Base-by-base conservation (phyloP, 2,888 invertebrate species). In the Ormyrus nitidulus region DNA sequence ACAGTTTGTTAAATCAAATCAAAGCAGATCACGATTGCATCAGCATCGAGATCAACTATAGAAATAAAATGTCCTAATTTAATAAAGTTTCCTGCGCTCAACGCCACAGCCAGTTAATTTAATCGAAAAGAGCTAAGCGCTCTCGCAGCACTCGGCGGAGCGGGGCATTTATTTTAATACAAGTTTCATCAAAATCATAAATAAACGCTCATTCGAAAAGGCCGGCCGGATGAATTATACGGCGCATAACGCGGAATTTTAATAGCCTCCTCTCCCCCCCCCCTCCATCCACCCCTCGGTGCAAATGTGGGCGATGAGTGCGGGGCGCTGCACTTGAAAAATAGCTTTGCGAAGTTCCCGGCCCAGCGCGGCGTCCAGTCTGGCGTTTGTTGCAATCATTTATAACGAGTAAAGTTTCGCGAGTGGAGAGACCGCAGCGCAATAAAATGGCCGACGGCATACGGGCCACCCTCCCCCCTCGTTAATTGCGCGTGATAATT, bases 391-490 rank as follows among this genome's bases (percentile, higher is more conserved):
- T 84, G 86, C 85, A 87, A 86, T 87, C 86, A 86, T 88, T 87
- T 87, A 85, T 88, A 88, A 88, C 86, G 87, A 88, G 86, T 81
- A 85, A 88, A 88, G 86, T 88, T 88, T 83, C 61, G 49, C 79
- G 58, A 13, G 80, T 56, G 44, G 13, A 9, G 46, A 6, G 10
- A 62, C 69, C 61, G 58, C 71, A 54, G 34, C 10, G 54, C 71
- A 66, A 78, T 77, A 81, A 81, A 81, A 72, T 72, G 62, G 58
- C 11, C 75, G 58, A 46, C 13, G 51, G 65, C 51, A 19, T 59
- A 56, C 34, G 53, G 13, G 10, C 51, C 19, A 2, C 1, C 19
- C 19, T 19, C 1, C 19, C 19, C 19, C 2, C 34, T 34, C 73
- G 70, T 73, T 82, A 82, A 82, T 82, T 82, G 79, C 74, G 77